A percentile compares a stretch with the other conserved stretches of the same genome.
phyloP scores from a whole-genome alignment of 2,888 invertebrate species.

The Altica lythri region DNA sequence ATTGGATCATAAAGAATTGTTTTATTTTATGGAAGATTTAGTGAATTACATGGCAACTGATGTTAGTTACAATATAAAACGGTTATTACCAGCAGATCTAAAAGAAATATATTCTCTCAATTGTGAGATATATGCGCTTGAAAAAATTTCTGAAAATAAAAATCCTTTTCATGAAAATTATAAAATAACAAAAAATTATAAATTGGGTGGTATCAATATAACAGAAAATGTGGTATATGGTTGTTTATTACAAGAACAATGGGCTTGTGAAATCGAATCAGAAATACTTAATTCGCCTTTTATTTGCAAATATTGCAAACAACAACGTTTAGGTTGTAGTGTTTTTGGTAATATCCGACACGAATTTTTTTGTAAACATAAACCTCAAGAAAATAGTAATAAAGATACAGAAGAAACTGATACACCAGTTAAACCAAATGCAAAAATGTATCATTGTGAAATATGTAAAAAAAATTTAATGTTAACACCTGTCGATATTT shows the following conservation, averaged over 20 bases:
- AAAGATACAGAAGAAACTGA: constrained; percentile 47
- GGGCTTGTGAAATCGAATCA: constrained; percentile 67
- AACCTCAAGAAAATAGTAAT: constrained; percentile 29
- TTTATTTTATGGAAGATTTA: constrained; percentile 69
- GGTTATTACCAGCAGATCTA: constrained; percentile 83
- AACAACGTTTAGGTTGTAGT: constrained; percentile 58
- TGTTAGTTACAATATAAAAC: constrained; percentile 78
- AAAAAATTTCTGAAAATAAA: constrained; percentile 53
- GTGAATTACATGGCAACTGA: constrained; percentile 75
- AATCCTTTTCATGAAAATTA: constrained; percentile 78
- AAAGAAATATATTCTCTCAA: constrained; percentile 68
- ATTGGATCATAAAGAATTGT: constrained; percentile 46
- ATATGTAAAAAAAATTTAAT: constrained; percentile 70
- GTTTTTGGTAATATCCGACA: constrained; percentile 78
- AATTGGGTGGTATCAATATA: constrained; percentile 82
- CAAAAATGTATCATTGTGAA: constrained; percentile 71
- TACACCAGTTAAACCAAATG: constrained; percentile 59
- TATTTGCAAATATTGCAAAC: constrained; percentile 73
- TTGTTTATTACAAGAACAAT: constrained; percentile 70
- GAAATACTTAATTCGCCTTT: constrained; percentile 68
- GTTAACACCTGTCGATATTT: constrained; percentile 80
- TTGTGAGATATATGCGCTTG: constrained; percentile 42
- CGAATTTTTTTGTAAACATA: constrained; percentile 60
- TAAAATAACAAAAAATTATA: constrained; percentile 64
- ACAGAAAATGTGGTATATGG: constrained; percentile 83